Conservation (phyloP, 2,797 vertebrate species). For the Podargus strigoides region DNA sequence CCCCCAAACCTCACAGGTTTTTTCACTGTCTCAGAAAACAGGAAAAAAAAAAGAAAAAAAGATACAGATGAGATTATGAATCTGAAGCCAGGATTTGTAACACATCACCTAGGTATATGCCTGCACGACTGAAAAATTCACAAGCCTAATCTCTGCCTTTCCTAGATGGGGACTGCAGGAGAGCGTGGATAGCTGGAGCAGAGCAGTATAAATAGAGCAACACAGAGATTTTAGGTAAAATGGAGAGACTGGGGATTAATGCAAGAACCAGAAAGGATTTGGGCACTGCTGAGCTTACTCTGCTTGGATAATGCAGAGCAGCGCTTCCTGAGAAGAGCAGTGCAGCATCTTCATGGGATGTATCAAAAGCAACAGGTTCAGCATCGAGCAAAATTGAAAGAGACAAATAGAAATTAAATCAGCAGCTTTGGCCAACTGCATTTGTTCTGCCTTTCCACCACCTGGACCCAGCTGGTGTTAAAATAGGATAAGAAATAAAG, state of each 20-base stretch:
- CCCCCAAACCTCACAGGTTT: not conserved
- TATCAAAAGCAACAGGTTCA: not conserved
- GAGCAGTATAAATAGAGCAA: not conserved
- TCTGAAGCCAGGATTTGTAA: not conserved
- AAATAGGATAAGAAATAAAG: not conserved
- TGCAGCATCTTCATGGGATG: not conserved
- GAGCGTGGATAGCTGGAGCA: not conserved
- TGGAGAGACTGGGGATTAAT: not conserved
- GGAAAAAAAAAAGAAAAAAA: too few species aligned
- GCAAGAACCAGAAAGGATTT: constrained; percentile 20
- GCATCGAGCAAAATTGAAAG: not conserved
- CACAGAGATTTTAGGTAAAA: constrained; percentile 1
- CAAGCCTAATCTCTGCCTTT: not conserved
- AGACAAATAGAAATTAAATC: not conserved
- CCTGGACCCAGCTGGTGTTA: not conserved
- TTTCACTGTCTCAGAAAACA: not conserved
- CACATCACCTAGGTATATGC: not conserved
- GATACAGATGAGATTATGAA: not conserved
- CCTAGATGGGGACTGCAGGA: not conserved
- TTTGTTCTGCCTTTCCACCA: not conserved
- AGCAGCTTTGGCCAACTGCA: not conserved
- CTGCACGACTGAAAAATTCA: not conserved
- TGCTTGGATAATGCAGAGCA: not conserved
- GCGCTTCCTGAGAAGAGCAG: not conserved
- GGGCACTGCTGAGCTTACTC: not conserved